Evolutionary conservation across 1,140 invertebrate species (phyloP), one percentile per base, ranked within the genome.

Genomic region (Sinella curviseta): DNA sequence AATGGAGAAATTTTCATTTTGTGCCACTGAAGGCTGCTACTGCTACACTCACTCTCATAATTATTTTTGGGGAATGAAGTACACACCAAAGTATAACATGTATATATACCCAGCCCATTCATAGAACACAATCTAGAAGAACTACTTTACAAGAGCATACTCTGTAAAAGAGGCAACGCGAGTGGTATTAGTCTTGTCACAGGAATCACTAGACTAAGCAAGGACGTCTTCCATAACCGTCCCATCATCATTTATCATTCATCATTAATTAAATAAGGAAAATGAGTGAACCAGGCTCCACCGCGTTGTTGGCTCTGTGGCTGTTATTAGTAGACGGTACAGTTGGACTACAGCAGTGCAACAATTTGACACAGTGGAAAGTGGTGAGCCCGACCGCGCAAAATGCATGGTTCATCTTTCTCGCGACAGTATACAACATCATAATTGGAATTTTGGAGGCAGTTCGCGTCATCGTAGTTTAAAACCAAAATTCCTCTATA

Each of bases 251-350:
- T 65, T 65, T 65, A 65, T 65, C 57, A 65, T 65, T 65, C 57
- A 65, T 65, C 57, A 65, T 65, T 65, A 65, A 65, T 65, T 65
- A 65, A 65, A 65, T 65, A 65, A 65, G 24, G 57, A 65, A 65
- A 65, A 65, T 65, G 26, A 65, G 57, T 20, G 39, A 65, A 26
- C 57, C 57, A 48, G 39, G 20, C 39, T 48, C 39, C 39, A 48
- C 26, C 57, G 24, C 57, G 24, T 65, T 65, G 26, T n/a, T 65
- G 57, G 39, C 24, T 16, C 20, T 48, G 39, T 26, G 26, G 8
- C 57, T n/a, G 57, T 16, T 26, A n/a, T 48, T 48, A 48, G 39
- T 48, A 48, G 39, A 48, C 8, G 8, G 39, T 48, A 48, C 20
- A 48, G 20, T 12, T 8, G 39, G 39, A 48, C 39, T 48, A 48